A percentile compares a stretch with the other conserved stretches of the same genome.
Conservation (phyloP, 37 sponge, comb jelly and placozoan species). For the Axinella damicornis region DNA sequence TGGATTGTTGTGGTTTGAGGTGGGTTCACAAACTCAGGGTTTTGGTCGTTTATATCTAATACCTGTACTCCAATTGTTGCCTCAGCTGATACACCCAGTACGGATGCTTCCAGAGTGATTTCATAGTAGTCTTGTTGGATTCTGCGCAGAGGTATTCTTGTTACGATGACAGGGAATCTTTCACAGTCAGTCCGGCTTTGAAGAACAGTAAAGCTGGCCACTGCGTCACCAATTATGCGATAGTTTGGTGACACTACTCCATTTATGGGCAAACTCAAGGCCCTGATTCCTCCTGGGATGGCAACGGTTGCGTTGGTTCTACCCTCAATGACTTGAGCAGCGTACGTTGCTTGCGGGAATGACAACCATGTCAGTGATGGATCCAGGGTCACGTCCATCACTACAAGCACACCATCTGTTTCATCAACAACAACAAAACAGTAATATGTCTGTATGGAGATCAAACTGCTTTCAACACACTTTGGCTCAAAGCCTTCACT, state of each 20-base stretch:
- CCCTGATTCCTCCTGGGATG: background rate
- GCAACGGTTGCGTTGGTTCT: background rate
- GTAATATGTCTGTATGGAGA: constrained; percentile 27
- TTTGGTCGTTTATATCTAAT: constrained; percentile 56
- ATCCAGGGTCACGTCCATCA: constrained; percentile 33
- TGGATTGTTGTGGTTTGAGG: background rate
- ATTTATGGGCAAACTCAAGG: background rate
- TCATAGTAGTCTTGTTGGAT: background rate
- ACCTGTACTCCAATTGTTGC: constrained; percentile 50
- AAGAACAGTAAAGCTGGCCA: constrained; percentile 12
- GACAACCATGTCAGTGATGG: background rate
- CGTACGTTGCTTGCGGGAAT: constrained; percentile 46
- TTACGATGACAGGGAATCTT: constrained; percentile 17
- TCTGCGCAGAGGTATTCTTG: constrained; percentile 17
- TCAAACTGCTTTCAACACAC: background rate
- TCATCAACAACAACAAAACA: constrained; percentile 27
- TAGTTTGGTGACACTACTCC: constrained; percentile 20
- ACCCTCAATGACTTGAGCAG: constrained; percentile 39
- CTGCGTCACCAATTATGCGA: constrained; percentile 13
- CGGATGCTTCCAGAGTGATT: constrained; percentile 51
- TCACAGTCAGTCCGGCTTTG: constrained; percentile 8
- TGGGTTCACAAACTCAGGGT: constrained; percentile 32
- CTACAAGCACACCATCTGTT: background rate
- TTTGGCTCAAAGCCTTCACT: background rate
- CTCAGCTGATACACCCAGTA: background rate